Base-by-base conservation (phyloP, 2,797 vertebrate genomes). In the Eupleurogrammus muticus region DNA sequence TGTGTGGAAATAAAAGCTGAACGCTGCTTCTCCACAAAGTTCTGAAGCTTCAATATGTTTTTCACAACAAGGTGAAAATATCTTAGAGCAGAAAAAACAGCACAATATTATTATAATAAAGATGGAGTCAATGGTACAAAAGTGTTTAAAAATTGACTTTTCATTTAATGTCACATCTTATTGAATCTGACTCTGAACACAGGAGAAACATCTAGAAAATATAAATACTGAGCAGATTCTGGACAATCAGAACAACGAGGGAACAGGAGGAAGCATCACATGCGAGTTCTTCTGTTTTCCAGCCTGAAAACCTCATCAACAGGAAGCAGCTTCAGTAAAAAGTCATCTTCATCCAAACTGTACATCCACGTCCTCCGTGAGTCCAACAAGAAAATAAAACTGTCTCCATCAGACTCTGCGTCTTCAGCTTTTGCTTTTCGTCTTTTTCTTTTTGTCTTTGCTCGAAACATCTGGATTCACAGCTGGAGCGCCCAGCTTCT, bases 401-500 rank as follows among this genome's bases (percentile, higher is more conserved):
- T n/a, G 6, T 28, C 28, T 28, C 6, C 28, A 28, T 28, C 28
- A 28, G 3, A 3, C 28, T 28, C 28, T 6, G 46, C 35, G 24
- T 7, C 9, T 7, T 79, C 65, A 87, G 51, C 66, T 85, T 67
- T 94, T 95, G 36, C 90, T 93, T 68, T 95, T 90, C 59, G 87
- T 94, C 80, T 94, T 95, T 38, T 96, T 96, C 54, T 94, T 96
- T 78, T 95, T 96, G 77, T 89, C 82, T 17, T 87, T 82, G 83
- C 88, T 89, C 73, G 94, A 83, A 16, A 93, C 90, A 0, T 91
- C 79, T 48, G 94, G 93, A 74, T 88, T 95, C 32, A 88, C 76
- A 1, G 95, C 92, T 14, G 96, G 96, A 49, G 97, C 97, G 42
- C 98, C 97, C 21, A 99, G 93, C 82, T 96, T 99, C 91, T 97